phyloP scores from a whole-genome alignment of 2,888 invertebrate genomes.

The Netelia virgata region DNA sequence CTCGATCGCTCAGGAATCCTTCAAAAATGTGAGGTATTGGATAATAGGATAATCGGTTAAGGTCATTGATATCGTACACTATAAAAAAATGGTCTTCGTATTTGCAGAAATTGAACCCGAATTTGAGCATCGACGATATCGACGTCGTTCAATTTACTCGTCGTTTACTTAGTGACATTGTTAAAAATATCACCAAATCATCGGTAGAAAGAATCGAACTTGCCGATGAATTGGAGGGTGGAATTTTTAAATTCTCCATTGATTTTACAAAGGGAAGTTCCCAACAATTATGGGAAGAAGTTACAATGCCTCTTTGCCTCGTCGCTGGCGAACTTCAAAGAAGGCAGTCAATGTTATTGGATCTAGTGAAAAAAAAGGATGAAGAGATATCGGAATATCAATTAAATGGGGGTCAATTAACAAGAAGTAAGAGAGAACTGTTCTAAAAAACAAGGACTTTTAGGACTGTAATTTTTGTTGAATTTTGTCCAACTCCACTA shows the following conservation, averaged over 20 bases:
- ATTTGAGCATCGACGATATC: conserved; percentile 73
- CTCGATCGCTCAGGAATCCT: conserved; percentile 64
- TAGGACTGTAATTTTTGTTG: too few species aligned
- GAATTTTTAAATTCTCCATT: conserved; percentile 76
- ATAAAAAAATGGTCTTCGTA: background rate
- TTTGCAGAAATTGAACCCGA: conserved; percentile 79
- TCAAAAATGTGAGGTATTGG: conserved; percentile 75
- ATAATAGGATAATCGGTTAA: too few species aligned
- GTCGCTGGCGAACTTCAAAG: conserved; percentile 74
- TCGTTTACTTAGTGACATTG: conserved; percentile 75
- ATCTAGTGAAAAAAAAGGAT: conserved; percentile 80
- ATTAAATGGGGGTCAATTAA: conserved; percentile 78
- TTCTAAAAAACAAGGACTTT: too few species aligned
- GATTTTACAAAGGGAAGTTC: conserved; percentile 74
- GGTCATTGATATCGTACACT: too few species aligned
- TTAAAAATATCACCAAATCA: conserved; percentile 69
- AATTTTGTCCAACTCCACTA: too few species aligned
- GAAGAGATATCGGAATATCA: conserved; percentile 81
- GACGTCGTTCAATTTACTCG: conserved; percentile 73
- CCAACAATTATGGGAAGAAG: conserved; percentile 74
- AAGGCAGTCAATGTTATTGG: conserved; percentile 74
- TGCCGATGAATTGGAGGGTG: conserved; percentile 73
- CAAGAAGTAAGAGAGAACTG: conserved; percentile 75
- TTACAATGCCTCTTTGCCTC: conserved; percentile 77
- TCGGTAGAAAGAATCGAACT: conserved; percentile 74